Evolutionary conservation across 2,888 invertebrate species (phyloP), one percentile per base, ranked within the genome.

Genomic region (Amiota mariae): DNA sequence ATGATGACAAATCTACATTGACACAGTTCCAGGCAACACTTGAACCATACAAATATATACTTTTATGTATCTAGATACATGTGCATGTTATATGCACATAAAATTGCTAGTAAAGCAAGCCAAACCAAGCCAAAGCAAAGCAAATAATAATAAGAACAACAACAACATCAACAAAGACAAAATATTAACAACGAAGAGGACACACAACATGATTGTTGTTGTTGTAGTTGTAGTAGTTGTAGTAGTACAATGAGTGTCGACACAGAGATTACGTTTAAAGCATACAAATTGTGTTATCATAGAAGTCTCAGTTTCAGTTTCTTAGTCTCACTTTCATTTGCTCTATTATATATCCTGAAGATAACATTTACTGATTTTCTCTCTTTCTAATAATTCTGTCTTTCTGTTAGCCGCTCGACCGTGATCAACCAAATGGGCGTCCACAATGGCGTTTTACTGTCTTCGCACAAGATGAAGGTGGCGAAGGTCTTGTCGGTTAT

Each of bases 361-460:
- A 36, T 36, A 36, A 36, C 36, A 36, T 36, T 36, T 36, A 36
- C 36, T 36, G 36, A 47, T 6, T 47, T 66, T 66, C 2, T n/a
- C n/a, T 64, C 51, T 51, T 51, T 13, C 51, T 49, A 1, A 12
- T n/a, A 36, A 11, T 36, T 11, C 63, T 56, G 9, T 63, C 91
- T 36, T 3, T 11, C 46, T 56, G n/a, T 63, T 91, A 97, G 96
- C 97, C 97, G 67, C 91, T 98, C 89, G 98, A 98, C 91, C 93
- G 98, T 81, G 99, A 99, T 92, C 97, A 97, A 88, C 98, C 98
- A 8, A 95, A 96, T 89, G 98, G 98, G 51, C 92, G 97, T 79
- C 97, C 98, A 2, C 97, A 97, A 89, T 97, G 97, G 97, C 93
- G 97, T 82, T 97, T 97, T 90, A 97, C 97, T 4, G 97, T 97